A percentile compares a stretch with the other conserved stretches of the same genome.
Conservation (phyloP, 2,888 invertebrate genomes). For the Dicycla oo region DNA sequence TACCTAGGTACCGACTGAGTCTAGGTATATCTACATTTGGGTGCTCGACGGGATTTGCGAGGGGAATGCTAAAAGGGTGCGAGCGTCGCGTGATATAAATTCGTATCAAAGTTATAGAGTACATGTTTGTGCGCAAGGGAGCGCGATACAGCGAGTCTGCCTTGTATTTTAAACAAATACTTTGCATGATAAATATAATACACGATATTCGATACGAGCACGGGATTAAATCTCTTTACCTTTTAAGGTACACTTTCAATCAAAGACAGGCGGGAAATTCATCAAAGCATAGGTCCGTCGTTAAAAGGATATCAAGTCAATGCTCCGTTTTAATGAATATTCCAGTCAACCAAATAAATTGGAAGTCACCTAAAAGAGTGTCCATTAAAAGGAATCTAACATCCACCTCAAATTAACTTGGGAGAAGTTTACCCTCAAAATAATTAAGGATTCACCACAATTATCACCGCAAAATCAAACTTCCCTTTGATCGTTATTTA, state of each 20-base stretch:
- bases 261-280: constrained; percentile 66
- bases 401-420: constrained; percentile 88
- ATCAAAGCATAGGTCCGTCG: constrained; percentile 75
- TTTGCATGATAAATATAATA: constrained; percentile 66
- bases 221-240: constrained; percentile 60
- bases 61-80: constrained; percentile 88
- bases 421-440: constrained; percentile 90
- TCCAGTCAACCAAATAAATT: constrained; percentile 87
- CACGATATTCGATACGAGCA: constrained; percentile 61
- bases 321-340: constrained; percentile 85
- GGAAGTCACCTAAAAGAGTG: constrained; percentile 88
- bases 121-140: constrained; percentile 70
- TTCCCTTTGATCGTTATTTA: constrained; percentile 87
- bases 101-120: constrained; percentile 75
- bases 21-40: constrained; percentile 83
- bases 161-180: constrained; percentile 78
- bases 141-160: constrained; percentile 70
- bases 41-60: constrained; percentile 83
- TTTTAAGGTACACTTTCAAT: constrained; percentile 57
- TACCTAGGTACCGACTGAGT: constrained; percentile 80
- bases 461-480: constrained; percentile 90
- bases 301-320: constrained; percentile 79
- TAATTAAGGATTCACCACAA: constrained; percentile 90
- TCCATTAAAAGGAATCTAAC: constrained; percentile 89
- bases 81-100: constrained; percentile 81